Conservation (phyloP, 2,113 vertebrate genomes). For the Ceyx melanurus region DNA sequence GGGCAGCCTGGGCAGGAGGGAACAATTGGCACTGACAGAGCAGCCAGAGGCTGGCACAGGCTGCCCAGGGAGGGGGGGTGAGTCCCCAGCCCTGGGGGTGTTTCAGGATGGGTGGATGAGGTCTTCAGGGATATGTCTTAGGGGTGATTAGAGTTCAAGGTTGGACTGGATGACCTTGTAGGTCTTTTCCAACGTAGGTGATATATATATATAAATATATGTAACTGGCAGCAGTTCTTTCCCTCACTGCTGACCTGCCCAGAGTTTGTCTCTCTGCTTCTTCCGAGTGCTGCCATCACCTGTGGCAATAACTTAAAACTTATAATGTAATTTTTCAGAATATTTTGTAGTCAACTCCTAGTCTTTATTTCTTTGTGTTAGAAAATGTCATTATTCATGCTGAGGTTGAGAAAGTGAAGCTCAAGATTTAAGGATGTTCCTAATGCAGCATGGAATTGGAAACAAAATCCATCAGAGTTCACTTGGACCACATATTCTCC, state of each 20-base stretch:
- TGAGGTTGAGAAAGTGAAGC: background rate
- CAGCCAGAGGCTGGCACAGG: too few species aligned
- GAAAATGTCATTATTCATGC: background rate
- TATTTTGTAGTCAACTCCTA: background rate
- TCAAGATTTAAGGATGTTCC: background rate
- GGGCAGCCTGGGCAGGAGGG: too few species aligned
- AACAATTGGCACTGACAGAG: too few species aligned
- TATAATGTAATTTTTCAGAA: background rate
- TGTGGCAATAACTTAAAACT: background rate
- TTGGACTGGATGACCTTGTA: too few species aligned
- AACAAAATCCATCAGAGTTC: background rate
- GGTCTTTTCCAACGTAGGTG: too few species aligned
- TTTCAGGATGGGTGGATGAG: too few species aligned
- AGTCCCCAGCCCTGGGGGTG: too few species aligned
- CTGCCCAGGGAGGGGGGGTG: too few species aligned
- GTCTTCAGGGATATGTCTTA: too few species aligned
- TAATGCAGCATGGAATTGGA: background rate
- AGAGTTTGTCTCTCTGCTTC: rapidly evolving
- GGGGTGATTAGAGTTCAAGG: too few species aligned
- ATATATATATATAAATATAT: too few species aligned
- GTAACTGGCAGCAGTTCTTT: background rate
- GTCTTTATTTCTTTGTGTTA: background rate
- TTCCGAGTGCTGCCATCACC: background rate
- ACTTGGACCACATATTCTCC: background rate
- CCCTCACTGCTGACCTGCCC: background rate